Evolutionary conservation across 1,140 invertebrate genomes (phyloP).

Genomic region (Micrasema minimum): DNA sequence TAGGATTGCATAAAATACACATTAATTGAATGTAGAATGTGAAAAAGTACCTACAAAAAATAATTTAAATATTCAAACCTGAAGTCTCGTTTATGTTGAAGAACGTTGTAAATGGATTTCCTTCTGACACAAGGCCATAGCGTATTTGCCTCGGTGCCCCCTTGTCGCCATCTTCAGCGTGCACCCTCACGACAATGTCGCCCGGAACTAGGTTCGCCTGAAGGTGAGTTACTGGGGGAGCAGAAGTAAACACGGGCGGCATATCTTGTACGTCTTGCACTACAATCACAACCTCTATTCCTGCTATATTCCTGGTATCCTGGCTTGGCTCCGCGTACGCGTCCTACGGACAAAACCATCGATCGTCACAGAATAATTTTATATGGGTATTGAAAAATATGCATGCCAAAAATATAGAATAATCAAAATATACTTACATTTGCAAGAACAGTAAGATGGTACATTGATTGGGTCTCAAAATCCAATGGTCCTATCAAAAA

Average conservation of each 20-base stretch:
- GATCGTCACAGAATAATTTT: not conserved
- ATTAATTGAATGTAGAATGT: too few species aligned
- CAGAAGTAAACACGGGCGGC: conserved; percentile 83
- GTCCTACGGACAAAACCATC: conserved; percentile 69
- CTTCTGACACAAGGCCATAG: conserved; percentile 85
- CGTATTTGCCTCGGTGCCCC: conserved; percentile 83
- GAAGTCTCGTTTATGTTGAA: conserved; percentile 85
- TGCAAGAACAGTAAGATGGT: conserved; percentile 82
- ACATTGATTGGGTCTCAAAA: conserved; percentile 87
- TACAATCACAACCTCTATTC: conserved; percentile 80
- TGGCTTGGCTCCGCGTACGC: conserved; percentile 82
- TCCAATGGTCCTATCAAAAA: conserved; percentile 80
- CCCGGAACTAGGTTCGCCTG: conserved; percentile 72
- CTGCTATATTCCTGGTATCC: conserved; percentile 87
- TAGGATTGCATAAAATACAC: too few species aligned
- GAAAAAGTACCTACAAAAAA: too few species aligned
- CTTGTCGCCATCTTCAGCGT: conserved; percentile 90
- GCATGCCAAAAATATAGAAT: not conserved
- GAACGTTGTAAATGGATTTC: conserved; percentile 83
- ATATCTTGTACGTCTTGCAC: conserved; percentile 89
- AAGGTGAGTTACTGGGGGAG: conserved; percentile 81
- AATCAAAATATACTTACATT: conserved; percentile 71
- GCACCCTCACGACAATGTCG: conserved; percentile 76
- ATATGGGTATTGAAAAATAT: too few species aligned
- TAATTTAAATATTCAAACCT: conserved; percentile 68